Percentiles rank a stretch among this genome's conserved stretches.
These are phyloP conservation scores for Clamator glandarius DNA, from an alignment of 2,797 vertebrate genomes.

Conservation along the genomic window DNA sequence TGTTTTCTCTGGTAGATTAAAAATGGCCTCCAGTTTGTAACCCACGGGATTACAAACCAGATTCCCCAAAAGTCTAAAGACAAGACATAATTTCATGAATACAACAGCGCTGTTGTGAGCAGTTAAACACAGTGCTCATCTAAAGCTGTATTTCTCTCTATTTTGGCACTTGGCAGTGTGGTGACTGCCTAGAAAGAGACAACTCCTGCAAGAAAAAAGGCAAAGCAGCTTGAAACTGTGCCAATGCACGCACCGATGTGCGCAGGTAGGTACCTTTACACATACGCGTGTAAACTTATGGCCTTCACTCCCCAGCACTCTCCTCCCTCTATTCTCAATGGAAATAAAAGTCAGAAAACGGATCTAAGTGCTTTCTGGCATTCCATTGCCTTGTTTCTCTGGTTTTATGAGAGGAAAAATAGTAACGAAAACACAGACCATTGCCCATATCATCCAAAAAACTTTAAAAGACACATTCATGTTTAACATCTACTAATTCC, in stretches of 20 bases:
- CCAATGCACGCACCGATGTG: accelerated
- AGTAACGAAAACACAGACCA: not conserved
- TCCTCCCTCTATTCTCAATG: not conserved
- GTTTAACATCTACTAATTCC: not conserved
- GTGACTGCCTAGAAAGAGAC: not conserved
- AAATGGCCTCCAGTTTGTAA: not conserved
- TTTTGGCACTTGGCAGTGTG: not conserved
- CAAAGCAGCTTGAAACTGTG: not conserved
- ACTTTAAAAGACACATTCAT: not conserved
- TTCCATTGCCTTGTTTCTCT: not conserved
- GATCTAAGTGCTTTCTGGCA: not conserved
- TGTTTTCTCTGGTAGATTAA: not conserved
- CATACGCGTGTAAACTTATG: not conserved
- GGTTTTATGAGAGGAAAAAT: constrained; percentile 21
- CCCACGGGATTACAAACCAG: constrained; percentile 13
- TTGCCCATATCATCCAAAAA: not conserved
- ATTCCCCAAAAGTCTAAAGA: not conserved
- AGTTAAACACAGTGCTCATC: not conserved
- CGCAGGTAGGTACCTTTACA: not conserved
- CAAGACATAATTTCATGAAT: not conserved
- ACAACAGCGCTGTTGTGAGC: not conserved
- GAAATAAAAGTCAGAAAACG: constrained; percentile 7
- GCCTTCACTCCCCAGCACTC: not conserved
- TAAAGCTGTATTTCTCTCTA: not conserved
- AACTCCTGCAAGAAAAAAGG: not conserved